These are phyloP conservation scores for Callyntrura sp. DNA, from an alignment of 2,888 invertebrate species.

Conservation along the genomic window DNA sequence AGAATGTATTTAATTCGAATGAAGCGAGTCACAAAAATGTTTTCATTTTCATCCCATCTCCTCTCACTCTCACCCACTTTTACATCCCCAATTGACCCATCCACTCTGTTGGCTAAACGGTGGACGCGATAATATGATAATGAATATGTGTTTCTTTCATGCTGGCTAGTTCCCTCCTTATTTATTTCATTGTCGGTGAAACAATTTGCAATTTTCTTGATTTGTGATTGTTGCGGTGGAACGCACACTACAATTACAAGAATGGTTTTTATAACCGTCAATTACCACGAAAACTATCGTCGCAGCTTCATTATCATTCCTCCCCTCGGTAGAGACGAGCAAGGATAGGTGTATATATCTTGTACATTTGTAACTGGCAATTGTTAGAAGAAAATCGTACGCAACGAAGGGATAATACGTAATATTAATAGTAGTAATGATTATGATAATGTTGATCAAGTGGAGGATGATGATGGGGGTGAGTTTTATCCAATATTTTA, in stretches of 20 bases:
- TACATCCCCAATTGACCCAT: neutral
- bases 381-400: neutral
- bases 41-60: slow-evolving; percentile 40
- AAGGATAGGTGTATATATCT: no score
- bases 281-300: slow-evolving; percentile 1
- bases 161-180: neutral
- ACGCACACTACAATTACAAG: slow-evolving; percentile 1
- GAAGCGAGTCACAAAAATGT: neutral
- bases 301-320: neutral
- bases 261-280: slow-evolving; percentile 32
- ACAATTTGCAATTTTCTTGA: neutral
- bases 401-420: neutral
- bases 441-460: slow-evolving; percentile 3
- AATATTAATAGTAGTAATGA: slow-evolving; percentile 3
- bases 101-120: neutral
- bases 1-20: slow-evolving; percentile 14
- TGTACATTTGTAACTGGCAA: neutral
- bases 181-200: slow-evolving; percentile 25
- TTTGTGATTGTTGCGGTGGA: no score
- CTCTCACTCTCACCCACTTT: neutral
- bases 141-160: no score
- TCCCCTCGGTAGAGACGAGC: neutral
- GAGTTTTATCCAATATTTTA: slow-evolving; percentile 42
- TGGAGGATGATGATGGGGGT: neutral
- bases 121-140: no score